These are phyloP conservation scores for Rhinogobius similis DNA, from an alignment of 2,113 vertebrate species.

Conservation along the genomic window DNA sequence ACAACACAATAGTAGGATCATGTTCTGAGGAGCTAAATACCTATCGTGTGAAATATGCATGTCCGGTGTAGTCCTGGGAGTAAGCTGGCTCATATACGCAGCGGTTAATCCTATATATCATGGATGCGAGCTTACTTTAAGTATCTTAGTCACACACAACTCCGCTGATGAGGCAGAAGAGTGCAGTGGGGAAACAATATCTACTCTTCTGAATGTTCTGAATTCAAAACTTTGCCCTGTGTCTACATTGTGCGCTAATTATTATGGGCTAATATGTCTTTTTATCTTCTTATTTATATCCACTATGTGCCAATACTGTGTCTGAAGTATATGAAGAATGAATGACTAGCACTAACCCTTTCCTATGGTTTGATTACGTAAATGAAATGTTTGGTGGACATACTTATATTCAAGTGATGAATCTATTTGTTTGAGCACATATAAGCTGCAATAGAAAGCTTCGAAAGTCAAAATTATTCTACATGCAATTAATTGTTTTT, in stretches of 20 bases:
- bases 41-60: not conserved
- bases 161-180: conserved; percentile 5
- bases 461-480: too few relatives aligned
- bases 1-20: not conserved
- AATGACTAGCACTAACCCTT: too few relatives aligned
- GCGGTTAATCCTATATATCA: not conserved
- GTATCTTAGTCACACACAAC: conserved; percentile 11
- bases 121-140: conserved; percentile 9
- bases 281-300: not conserved
- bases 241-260: not conserved
- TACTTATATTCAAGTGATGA: not conserved
- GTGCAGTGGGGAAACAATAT: not conserved
- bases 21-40: not conserved
- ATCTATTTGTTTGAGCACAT: not conserved
- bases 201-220: not conserved
- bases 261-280: not conserved
- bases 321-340: too few relatives aligned
- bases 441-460: not conserved
- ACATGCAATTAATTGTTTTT: too few relatives aligned
- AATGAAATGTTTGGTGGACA: too few relatives aligned
- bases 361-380: too few relatives aligned
- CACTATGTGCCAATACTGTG: not conserved
- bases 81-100: conserved; percentile 3
- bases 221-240: not conserved
- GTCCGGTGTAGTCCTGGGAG: not conserved